phyloP scores from a whole-genome alignment of 2,888 invertebrate species.

The Lasioglossum morio region DNA sequence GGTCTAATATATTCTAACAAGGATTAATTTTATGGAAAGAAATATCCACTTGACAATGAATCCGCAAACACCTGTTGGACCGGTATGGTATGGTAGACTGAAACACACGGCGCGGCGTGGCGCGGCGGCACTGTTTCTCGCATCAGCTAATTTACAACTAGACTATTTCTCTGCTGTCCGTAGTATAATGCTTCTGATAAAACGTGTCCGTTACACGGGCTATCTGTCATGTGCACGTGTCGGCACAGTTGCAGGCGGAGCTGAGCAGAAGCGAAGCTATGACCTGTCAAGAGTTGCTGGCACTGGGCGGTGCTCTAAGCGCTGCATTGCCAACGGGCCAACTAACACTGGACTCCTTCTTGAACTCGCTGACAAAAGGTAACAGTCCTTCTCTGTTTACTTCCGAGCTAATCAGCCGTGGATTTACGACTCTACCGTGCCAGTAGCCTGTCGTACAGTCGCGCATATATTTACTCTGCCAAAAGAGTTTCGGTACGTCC shows the following conservation, averaged over 20 bases:
- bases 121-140: not conserved
- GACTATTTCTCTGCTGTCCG: not conserved
- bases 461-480: not conserved
- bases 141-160: not conserved
- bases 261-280: conserved; percentile 88
- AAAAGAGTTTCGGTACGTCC: not conserved
- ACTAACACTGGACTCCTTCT: conserved; percentile 92
- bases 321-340: conserved; percentile 96
- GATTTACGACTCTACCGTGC: not conserved
- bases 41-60: not conserved
- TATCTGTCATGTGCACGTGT: conserved; percentile 42
- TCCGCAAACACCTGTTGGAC: conserved; percentile 2
- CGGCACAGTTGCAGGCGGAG: conserved; percentile 81
- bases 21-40: not conserved
- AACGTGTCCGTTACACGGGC: not conserved
- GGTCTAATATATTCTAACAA: too few species aligned
- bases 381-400: not conserved
- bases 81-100: too few species aligned
- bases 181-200: not conserved
- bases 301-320: conserved; percentile 96
- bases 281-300: conserved; percentile 95
- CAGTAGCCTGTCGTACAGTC: not conserved
- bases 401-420: not conserved
- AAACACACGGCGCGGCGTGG: too few species aligned
- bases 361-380: conserved; percentile 92